phyloP scores from a whole-genome alignment of 2,888 invertebrate species.

The Biston betularia region DNA sequence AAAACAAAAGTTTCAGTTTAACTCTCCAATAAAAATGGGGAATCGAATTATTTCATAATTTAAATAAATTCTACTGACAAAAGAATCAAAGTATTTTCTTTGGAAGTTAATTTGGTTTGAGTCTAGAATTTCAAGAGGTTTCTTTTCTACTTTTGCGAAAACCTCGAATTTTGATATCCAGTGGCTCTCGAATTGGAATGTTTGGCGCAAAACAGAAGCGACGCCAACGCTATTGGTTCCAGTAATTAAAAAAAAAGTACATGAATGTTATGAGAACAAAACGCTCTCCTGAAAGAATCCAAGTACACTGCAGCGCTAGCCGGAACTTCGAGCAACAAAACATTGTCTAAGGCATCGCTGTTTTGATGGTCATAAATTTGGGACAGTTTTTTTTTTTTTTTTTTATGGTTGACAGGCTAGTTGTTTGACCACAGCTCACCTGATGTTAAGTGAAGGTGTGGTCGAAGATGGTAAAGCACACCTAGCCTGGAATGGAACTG shows the following conservation, averaged over 20 bases:
- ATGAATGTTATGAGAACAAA: too few relatives aligned
- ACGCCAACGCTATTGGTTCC: background rate
- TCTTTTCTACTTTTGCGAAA: slow-evolving; percentile 2
- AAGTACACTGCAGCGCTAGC: too few relatives aligned
- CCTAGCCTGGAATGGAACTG: background rate
- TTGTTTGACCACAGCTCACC: too few relatives aligned
- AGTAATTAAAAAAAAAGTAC: too few relatives aligned
- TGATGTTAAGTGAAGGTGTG: too few relatives aligned
- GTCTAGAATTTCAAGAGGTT: slow-evolving; percentile 8
- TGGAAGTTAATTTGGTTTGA: slow-evolving; percentile 6
- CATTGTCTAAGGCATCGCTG: too few relatives aligned
- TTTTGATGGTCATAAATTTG: too few relatives aligned
- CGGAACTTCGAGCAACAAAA: too few relatives aligned
- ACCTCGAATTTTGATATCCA: slow-evolving; percentile 3
- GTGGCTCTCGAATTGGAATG: slow-evolving; percentile 1
- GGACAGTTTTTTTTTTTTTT: too few relatives aligned
- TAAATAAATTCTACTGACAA: background rate
- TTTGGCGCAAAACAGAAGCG: background rate
- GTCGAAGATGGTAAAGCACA: too few relatives aligned
- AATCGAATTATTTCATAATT: slow-evolving; percentile 9
- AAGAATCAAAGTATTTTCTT: slow-evolving; percentile 8
- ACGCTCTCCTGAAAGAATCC: too few relatives aligned
- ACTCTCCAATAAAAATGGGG: slow-evolving; percentile 3
- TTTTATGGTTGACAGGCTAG: too few relatives aligned
- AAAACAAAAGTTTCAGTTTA: background rate